Base-by-base conservation (phyloP, 1,140 invertebrate species). In the Drosophila setifemur region DNA sequence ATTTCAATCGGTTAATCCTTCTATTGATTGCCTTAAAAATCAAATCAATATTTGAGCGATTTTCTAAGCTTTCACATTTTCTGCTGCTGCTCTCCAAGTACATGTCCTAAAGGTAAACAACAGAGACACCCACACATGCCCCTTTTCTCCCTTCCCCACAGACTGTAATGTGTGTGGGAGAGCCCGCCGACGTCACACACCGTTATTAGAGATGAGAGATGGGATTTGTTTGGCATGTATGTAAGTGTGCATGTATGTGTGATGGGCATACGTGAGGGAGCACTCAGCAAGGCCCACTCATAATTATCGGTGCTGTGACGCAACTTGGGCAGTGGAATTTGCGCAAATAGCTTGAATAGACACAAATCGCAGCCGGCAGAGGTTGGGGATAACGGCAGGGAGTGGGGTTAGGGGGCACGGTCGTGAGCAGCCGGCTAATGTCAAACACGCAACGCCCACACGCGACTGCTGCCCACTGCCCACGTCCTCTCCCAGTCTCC, bases 221-320 rank as follows among this genome's bases (percentile, higher is more conserved):
- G 4, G 28, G 9, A 9, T 9, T 29, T 0, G 4, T 3, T 23
- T 23, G 21, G 21, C 2, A 3, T 3, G 21, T 23, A 23, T 23
- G 21, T 23, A 54, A 42, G 35, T 16, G 26, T 26, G 55, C 14
- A 14, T 4, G 31, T 23, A 63, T 58, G 25, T 18, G 14, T 44
- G 53, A 48, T 55, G 26, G 39, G 35, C 52, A 39, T 39, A 39
- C 26, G 50, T 19, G 19, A 44, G 52, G 31, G 35, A 45, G 58
- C 29, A 44, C 39, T 44, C 37, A 44, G 49, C 49, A 28, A 49
- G 52, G 45, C 48, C 69, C 37, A 74, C 54, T 85, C 74, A 79
- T 74, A 72, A 86, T 85, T 86, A 75, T 79, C 52, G 57, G 33
- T 33, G 55, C 49, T 86, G 81, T 85, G 79, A 85, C 79, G 79